phyloP scores from a whole-genome alignment of 2,797 vertebrate species.

The Atherinosoma microstoma region DNA sequence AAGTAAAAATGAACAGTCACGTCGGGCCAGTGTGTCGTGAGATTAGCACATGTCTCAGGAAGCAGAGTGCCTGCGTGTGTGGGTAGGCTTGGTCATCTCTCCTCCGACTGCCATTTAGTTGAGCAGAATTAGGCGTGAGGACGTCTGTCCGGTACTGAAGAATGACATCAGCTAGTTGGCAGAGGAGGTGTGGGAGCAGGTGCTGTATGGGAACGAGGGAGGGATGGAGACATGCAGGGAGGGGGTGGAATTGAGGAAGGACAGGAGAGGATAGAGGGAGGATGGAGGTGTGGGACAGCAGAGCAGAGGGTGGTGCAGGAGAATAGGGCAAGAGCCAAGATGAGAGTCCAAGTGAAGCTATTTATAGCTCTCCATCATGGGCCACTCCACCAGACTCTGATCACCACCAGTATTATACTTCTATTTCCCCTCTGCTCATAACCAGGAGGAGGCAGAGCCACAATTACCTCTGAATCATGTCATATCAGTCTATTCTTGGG shows the following conservation, averaged over 20 bases:
- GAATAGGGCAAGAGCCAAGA: constrained; percentile 75
- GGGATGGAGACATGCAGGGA: constrained; percentile 70
- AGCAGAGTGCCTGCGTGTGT: constrained; percentile 25
- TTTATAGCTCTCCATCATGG: constrained; percentile 78
- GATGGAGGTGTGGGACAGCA: constrained; percentile 76
- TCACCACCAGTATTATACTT: constrained; percentile 71
- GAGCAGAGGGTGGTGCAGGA: constrained; percentile 74
- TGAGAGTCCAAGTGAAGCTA: constrained; percentile 78
- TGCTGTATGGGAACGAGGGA: constrained; percentile 77
- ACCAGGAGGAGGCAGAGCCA: constrained; percentile 58
- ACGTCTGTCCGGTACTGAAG: constrained; percentile 74
- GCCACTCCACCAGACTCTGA: constrained; percentile 71
- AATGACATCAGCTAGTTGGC: constrained; percentile 86
- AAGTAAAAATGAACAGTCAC: constrained; percentile 41
- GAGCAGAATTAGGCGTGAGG: constrained; percentile 73
- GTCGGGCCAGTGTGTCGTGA: constrained; percentile 61
- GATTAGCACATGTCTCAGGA: constrained; percentile 45
- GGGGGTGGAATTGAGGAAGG: constrained; percentile 73
- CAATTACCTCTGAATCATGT: constrained; percentile 63
- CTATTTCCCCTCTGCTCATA: constrained; percentile 71
- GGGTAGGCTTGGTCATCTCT: constrained; percentile 56
- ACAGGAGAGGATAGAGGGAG: constrained; percentile 64
- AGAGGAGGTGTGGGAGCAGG: constrained; percentile 82
- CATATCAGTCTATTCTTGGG: constrained; percentile 59
- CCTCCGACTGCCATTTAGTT: constrained; percentile 65